Evolutionary conservation across 1,140 invertebrate species (phyloP).

Genomic region (Latrodectus geometricus): DNA sequence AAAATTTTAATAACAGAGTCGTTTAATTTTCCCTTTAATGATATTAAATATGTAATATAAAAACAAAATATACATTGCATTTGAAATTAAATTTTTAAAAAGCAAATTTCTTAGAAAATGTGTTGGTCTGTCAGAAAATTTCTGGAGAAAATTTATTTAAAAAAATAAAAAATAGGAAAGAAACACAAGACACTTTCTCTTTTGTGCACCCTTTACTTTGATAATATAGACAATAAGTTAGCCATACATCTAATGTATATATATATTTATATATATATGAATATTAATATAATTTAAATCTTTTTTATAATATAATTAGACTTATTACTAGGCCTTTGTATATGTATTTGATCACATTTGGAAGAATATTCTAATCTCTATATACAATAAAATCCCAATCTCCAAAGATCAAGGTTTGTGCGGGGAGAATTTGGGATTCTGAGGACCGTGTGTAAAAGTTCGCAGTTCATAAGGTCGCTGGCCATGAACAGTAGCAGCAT

Average conservation of each 20-base stretch:
- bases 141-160: too few species aligned
- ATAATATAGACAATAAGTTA: conserved; percentile 36
- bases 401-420: conserved; percentile 48
- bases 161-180: too few species aligned
- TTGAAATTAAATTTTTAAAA: too few species aligned
- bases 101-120: too few species aligned
- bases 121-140: too few species aligned
- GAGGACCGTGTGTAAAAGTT: conserved; percentile 85
- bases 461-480: conserved; percentile 81
- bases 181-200: conserved; percentile 4
- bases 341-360: conserved; percentile 42
- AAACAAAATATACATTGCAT: too few species aligned
- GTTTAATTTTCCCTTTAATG: too few species aligned
- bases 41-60: too few species aligned
- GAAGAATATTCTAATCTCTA: conserved; percentile 31
- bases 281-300: conserved; percentile 23
- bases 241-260: not conserved
- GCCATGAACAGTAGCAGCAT: conserved; percentile 84
- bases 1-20: too few species aligned
- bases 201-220: conserved; percentile 48
- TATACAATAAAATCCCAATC: conserved; percentile 4
- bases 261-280: conserved; percentile 25
- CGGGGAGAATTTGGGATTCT: conserved; percentile 87
- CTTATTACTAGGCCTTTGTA: conserved; percentile 26
- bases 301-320: conserved; percentile 5